Conservation (phyloP, 1,140 invertebrate genomes). For the Acromyrmex echinatior region DNA sequence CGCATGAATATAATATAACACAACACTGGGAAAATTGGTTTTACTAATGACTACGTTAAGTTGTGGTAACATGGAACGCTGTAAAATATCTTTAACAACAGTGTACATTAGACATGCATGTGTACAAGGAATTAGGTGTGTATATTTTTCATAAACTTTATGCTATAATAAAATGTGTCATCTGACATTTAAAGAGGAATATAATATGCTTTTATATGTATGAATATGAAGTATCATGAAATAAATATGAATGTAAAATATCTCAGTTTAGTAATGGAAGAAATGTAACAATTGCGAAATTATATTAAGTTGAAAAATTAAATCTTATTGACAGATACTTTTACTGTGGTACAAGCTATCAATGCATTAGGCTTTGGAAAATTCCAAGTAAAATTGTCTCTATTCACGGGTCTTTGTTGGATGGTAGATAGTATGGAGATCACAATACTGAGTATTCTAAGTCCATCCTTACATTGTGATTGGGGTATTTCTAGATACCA, state of each 20-base stretch:
- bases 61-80: constrained; percentile 30
- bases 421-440: constrained; percentile 99
- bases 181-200: neutral
- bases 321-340: constrained; percentile 91
- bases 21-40: constrained; percentile 45
- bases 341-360: constrained; percentile 97
- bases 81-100: constrained; percentile 38
- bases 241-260: neutral
- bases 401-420: constrained; percentile 96
- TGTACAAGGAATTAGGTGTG: constrained; percentile 11
- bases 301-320: neutral
- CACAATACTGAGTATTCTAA: constrained; percentile 97
- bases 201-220: neutral
- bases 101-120: constrained; percentile 35
- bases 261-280: neutral
- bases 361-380: constrained; percentile 98
- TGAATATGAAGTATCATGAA: neutral
- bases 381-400: constrained; percentile 96
- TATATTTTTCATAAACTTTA: constrained; percentile 6
- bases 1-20: constrained; percentile 63
- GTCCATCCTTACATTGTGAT: constrained; percentile 96
- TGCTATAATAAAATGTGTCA: neutral
- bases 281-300: neutral
- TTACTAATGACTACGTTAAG: constrained; percentile 52
- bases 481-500: constrained; percentile 96